Base-by-base conservation (phyloP, 2,113 vertebrate species). In the Paracanthobrama guichenoti region DNA sequence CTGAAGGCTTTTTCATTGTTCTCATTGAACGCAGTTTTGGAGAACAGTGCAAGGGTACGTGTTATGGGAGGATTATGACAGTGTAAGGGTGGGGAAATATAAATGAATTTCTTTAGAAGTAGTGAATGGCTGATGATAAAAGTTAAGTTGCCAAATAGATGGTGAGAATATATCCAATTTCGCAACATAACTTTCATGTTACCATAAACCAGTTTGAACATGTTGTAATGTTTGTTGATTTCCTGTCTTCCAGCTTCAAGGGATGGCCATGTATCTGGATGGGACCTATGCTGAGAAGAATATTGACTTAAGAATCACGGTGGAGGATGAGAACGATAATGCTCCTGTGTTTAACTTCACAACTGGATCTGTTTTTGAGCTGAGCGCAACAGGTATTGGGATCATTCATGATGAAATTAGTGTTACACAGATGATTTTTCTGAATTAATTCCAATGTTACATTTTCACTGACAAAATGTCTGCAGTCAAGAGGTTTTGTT, bases 321-420 rank as follows among this genome's bases (percentile, higher is more conserved):
- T 95, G 6, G 0, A 59, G 12, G 94, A 95, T 60, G 6, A 64
- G 57, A 95, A 95, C 31, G 94, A 95, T 83, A 86, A 81, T 4
- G 0, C 24, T 6, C 94, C 94, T 0, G 64, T 90, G 44, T 89
- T 95, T 67, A 39, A 53, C 4, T 1, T 77, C 0, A 87, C 91
- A 85, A 42, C 75, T 0, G 93, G 91, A 87, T 76, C 0, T 5
- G 91, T 95, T 39, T 28, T 53, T 13, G 94, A 95, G 85, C 53
- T 85, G 0, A 92, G 91, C 69, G 28, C 39, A 39, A 0, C 0
- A 89, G 92, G 94, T 93, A 76, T 24, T 2, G 7, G 6, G 39
- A 88, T 53, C n/a, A 78, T n/a, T 73, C 24, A 3, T 16, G 31
- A 28, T 18, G 13, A 0, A 26, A 62, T 10, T 60, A 26, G 22